Base-by-base conservation (phyloP, 2,888 invertebrate species). In the Heterodera filipjevi region DNA sequence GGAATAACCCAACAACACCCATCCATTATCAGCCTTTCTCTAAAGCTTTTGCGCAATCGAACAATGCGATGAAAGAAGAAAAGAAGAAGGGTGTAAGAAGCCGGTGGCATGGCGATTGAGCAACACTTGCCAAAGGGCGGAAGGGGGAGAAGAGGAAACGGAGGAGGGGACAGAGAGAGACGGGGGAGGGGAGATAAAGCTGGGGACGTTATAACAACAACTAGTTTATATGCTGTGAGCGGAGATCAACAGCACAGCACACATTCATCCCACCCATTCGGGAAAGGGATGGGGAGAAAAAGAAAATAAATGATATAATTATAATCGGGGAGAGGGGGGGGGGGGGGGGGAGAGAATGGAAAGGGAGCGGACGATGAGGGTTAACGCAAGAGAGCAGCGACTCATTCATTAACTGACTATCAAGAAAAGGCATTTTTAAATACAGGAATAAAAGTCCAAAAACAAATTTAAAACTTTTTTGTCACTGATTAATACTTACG, bases 81-180 rank as follows among this genome's bases (percentile, higher is more conserved):
- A 39, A 12, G 1, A 39, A 39, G 22, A 19, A 53, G 6, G 53
- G 1, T 16, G 22, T 53, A 22, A 22, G 53, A 59, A 27, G 59
- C 59, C 22, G 59, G 27, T 59, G 59, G 59, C 59, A 53, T 59
- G n/a, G 59, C 49, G 59, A 59, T 59, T 59, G 59, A 59, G 59
- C 59, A 59, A 59, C 59, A 59, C n/a, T 59, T 59, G n/a, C 27
- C 59, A 27, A 59, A n/a, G n/a, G 59, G 59, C n/a, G 6, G n/a
- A 22, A 22, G 59, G 27, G 27, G 27, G 59, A n/a, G n/a, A n/a
- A n/a, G n/a, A n/a, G n/a, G n/a, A n/a, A n/a, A n/a, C n/a, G n/a
- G n/a, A n/a, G n/a, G n/a, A n/a, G n/a, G n/a, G n/a, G n/a, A n/a
- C n/a, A n/a, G n/a, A n/a, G n/a, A n/a, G n/a, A n/a, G n/a, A n/a